Percentiles rank a stretch among this genome's conserved stretches.
These are phyloP conservation scores for Polydesmus complanatus DNA, from an alignment of 2,888 invertebrate species.

Conservation along the genomic window DNA sequence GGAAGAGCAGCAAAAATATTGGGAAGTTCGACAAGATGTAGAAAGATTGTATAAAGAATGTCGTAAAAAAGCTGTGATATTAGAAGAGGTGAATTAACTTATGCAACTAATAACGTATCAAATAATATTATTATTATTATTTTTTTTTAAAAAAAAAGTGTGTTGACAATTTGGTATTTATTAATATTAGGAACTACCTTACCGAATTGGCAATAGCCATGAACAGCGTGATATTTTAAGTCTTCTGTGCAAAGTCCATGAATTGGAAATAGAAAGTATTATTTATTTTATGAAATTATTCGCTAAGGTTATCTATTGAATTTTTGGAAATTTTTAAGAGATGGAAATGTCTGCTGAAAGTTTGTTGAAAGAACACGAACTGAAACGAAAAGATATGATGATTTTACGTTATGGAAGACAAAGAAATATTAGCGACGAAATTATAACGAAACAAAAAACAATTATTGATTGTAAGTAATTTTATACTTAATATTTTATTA, in stretches of 20 bases:
- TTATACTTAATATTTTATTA: background rate
- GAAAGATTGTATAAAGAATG: conserved; percentile 69
- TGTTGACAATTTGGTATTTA: background rate
- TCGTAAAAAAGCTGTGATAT: conserved; percentile 56
- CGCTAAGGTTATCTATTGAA: background rate
- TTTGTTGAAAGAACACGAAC: conserved; percentile 69
- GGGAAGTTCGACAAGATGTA: conserved; percentile 57
- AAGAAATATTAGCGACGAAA: conserved; percentile 74
- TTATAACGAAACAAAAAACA: conserved; percentile 72
- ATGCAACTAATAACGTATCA: too few relatives aligned
- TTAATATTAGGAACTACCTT: conserved; percentile 55
- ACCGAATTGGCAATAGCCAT: conserved; percentile 58
- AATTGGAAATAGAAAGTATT: conserved; percentile 84
- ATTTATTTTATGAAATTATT: conserved; percentile 6
- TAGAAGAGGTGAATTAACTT: conserved; percentile 70
- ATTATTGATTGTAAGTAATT: conserved; percentile 57
- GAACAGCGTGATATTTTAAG: conserved; percentile 80
- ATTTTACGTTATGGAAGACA: conserved; percentile 70
- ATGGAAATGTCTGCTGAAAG: conserved; percentile 71
- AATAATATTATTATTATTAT: background rate
- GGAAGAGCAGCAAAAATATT: conserved; percentile 67
- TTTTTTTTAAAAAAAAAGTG: background rate
- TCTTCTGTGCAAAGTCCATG: conserved; percentile 79
- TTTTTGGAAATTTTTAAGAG: conserved; percentile 20
- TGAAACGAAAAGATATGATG: conserved; percentile 67